Evolutionary conservation across 1,140 invertebrate species (phyloP).

Genomic region (Nephotettix cincticeps): DNA sequence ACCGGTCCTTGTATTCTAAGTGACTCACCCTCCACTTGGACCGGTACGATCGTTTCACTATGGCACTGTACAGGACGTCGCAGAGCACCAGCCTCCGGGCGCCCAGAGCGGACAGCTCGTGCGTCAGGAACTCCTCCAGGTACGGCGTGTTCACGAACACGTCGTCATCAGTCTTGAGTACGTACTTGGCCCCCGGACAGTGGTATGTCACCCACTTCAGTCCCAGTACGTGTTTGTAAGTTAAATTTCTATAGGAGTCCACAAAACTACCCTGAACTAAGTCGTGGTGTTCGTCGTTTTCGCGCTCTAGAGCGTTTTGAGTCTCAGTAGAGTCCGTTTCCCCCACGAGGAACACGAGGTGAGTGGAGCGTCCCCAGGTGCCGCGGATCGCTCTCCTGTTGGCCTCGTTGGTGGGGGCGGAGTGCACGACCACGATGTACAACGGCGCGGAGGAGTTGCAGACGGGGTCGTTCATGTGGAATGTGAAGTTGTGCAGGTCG

Average conservation of each 20-base stretch:
- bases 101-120: slow-evolving; percentile 57
- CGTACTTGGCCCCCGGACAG: slow-evolving; percentile 62
- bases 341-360: slow-evolving; percentile 70
- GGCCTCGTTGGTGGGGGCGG: slow-evolving; percentile 53
- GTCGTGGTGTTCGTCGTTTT: slow-evolving; percentile 63
- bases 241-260: slow-evolving; percentile 82
- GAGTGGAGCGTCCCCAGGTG: slow-evolving; percentile 62
- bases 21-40: slow-evolving; percentile 78
- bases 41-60: slow-evolving; percentile 51
- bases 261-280: slow-evolving; percentile 76
- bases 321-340: slow-evolving; percentile 46
- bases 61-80: slow-evolving; percentile 48
- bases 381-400: slow-evolving; percentile 45
- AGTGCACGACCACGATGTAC: slow-evolving; percentile 65
- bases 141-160: slow-evolving; percentile 71
- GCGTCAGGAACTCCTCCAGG: slow-evolving; percentile 60
- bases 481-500: slow-evolving; percentile 33
- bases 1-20: slow-evolving; percentile 60
- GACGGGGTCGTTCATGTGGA: slow-evolving; percentile 34
- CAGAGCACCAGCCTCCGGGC: slow-evolving; percentile 60
- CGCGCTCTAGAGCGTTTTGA: slow-evolving; percentile 53
- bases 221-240: slow-evolving; percentile 82
- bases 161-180: slow-evolving; percentile 79
- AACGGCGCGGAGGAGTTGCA: slow-evolving; percentile 43
- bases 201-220: slow-evolving; percentile 77